Conservation (phyloP, 2,888 invertebrate genomes). For the Chironomus riparius region DNA sequence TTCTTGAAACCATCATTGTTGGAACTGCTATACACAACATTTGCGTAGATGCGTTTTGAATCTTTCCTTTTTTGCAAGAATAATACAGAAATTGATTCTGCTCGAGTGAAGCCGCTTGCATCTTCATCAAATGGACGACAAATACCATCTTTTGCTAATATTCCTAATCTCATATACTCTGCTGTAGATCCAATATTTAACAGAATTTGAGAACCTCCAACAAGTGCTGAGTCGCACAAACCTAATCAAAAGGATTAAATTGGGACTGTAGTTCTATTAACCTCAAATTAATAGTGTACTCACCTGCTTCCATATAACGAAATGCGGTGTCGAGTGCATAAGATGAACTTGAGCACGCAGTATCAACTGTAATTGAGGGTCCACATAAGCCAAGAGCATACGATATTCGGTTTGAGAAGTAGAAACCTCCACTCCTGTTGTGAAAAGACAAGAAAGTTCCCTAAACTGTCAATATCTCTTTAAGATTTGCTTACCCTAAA, state of each 20-base stretch:
- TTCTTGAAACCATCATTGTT: slow-evolving; percentile 47
- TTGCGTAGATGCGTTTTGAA: slow-evolving; percentile 52
- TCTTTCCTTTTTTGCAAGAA: slow-evolving; percentile 48
- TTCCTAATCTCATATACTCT: no score
- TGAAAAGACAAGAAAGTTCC: background rate
- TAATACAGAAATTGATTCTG: slow-evolving; percentile 43
- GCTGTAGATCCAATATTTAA: no score
- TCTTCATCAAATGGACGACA: slow-evolving; percentile 28
- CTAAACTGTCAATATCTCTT: no score
- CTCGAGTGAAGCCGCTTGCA: slow-evolving; percentile 53
- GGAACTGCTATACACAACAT: slow-evolving; percentile 51
- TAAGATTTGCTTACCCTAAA: slow-evolving; percentile 33
- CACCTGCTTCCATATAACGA: background rate
- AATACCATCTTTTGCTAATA: no score
- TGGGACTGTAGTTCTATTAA: no score
- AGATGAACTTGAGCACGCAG: slow-evolving; percentile 79
- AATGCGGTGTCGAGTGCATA: slow-evolving; percentile 65
- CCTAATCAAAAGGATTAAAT: no score
- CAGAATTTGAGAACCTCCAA: no score
- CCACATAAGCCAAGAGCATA: slow-evolving; percentile 68
- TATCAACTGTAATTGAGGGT: slow-evolving; percentile 74
- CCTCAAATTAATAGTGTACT: no score
- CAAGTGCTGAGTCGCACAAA: no score
- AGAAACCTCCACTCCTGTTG: background rate
- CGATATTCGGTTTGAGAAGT: background rate